Base-by-base conservation (phyloP, 2,888 invertebrate species). In the Acrocera orbiculus region DNA sequence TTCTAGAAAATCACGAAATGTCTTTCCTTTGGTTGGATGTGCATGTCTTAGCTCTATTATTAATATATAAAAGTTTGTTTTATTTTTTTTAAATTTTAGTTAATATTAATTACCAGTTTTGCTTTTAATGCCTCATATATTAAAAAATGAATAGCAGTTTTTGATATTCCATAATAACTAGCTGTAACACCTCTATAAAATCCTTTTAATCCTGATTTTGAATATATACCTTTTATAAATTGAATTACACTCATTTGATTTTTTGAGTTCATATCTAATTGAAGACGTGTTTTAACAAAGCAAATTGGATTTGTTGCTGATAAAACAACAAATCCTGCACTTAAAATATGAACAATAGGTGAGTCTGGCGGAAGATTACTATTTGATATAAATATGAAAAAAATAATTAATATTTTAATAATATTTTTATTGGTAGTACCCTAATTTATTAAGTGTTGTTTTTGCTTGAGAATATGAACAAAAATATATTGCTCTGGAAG, bases 171-270 rank as follows among this genome's bases (percentile, higher is more conserved):
- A 69, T 92, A 83, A 62, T 99, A 99, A 8, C 96, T 96, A 5
- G 98, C 98, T 0, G 92, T 89, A 52, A 98, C 92, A 44, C 98
- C 98, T 60, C 95, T 93, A 67, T 98, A 98, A 65, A 98, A 99
- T 22, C 93, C 96, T 42, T 69, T 63, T 38, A 95, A 62, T 42
- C 98, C 86, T 62, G 74, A 73, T 62, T 73, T 74, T 40, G 69
- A 64, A 60, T 87, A 87, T 64, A 87, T 83, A 64, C 77, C 73
- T 50, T 73, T 70, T 44, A 87, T 76, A 53, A 83, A 85, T 56
- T 87, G 73, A 48, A 73, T 52, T 29, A 82, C 79, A 23, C 76
- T 75, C 54, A 77, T 74, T 48, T 73, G 73, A 46, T 76, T 73
- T 46, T 68, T 70, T 44, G 61, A 64, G 56, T 69, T 73, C 46